Conservation (phyloP, 1,140 invertebrate species). For the Drepana arcuata region DNA sequence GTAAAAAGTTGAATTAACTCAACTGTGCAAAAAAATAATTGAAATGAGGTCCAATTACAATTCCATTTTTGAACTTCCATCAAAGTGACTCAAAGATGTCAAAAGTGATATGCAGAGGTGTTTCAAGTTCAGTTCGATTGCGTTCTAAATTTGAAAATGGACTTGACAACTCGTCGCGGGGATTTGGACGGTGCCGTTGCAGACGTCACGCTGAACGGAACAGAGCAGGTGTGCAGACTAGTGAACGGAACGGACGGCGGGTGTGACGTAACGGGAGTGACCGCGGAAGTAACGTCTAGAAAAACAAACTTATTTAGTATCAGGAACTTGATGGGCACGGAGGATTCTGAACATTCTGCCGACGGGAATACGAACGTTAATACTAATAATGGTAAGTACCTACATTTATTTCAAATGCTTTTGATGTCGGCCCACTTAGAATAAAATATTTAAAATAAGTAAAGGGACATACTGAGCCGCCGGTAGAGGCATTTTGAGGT, state of each 20-base stretch:
- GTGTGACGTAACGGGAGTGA: conserved; percentile 40
- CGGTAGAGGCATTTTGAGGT: no score
- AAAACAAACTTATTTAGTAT: conserved; percentile 56
- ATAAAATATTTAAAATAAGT: no score
- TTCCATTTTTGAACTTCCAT: conserved; percentile 7
- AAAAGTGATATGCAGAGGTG: no score
- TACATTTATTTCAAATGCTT: neutral
- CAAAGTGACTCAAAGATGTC: conserved; percentile 13
- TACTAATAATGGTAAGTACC: conserved; percentile 44
- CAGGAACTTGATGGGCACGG: conserved; percentile 45
- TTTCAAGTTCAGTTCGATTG: no score
- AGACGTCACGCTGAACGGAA: conserved; percentile 25
- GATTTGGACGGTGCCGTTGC: conserved; percentile 25
- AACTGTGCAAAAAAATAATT: conserved; percentile 6
- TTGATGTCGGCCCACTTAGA: conserved; percentile 4
- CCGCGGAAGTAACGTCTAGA: conserved; percentile 24
- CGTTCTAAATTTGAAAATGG: no score
- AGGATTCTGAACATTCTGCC: conserved; percentile 38
- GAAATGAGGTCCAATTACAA: conserved; percentile 16
- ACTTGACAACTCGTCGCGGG: conserved; percentile 55
- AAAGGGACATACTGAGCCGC: no score
- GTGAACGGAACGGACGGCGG: conserved; percentile 33
- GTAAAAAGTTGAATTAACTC: no score
- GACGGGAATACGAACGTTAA: conserved; percentile 43
- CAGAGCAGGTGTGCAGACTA: conserved; percentile 37